phyloP scores from a whole-genome alignment of 1,140 invertebrate genomes.

The Teleopsis dalmanni region DNA sequence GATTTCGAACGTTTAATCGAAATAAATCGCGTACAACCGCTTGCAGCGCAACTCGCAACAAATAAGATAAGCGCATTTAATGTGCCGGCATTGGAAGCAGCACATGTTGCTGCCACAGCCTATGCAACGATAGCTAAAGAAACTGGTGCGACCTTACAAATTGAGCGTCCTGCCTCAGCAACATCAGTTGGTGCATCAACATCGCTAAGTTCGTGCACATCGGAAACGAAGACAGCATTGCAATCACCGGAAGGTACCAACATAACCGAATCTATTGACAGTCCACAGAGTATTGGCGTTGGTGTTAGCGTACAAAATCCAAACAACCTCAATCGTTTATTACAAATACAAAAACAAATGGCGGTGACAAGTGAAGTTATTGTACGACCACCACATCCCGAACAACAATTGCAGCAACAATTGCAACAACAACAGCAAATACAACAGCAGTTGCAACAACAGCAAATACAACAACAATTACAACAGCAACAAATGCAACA shows the following conservation, averaged over 20 bases:
- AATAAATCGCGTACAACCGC: constrained; percentile 32
- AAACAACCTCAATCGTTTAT: too few relatives aligned
- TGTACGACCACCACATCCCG: too few relatives aligned
- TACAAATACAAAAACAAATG: too few relatives aligned
- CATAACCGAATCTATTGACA: background rate
- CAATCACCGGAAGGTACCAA: too few relatives aligned
- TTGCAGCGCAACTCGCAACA: constrained; percentile 7
- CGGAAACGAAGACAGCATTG: too few relatives aligned
- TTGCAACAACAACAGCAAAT: too few relatives aligned
- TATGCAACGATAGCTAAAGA: constrained; percentile 21
- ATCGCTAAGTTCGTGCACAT: background rate
- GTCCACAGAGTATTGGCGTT: too few relatives aligned
- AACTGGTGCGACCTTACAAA: background rate
- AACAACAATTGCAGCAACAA: too few relatives aligned
- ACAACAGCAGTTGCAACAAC: too few relatives aligned
- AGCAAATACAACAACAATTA: too few relatives aligned
- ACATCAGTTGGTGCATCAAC: constrained; percentile 4
- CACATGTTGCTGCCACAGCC: constrained; percentile 33
- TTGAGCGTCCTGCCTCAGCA: constrained; percentile 1
- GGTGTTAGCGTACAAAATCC: too few relatives aligned
- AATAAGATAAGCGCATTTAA: constrained; percentile 28
- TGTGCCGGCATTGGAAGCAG: constrained; percentile 20
- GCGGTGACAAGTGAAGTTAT: too few relatives aligned
- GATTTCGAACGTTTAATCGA: constrained; percentile 40
- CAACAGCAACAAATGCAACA: background rate